Conservation (phyloP, 1,140 invertebrate genomes). For the Idris sp. region DNA sequence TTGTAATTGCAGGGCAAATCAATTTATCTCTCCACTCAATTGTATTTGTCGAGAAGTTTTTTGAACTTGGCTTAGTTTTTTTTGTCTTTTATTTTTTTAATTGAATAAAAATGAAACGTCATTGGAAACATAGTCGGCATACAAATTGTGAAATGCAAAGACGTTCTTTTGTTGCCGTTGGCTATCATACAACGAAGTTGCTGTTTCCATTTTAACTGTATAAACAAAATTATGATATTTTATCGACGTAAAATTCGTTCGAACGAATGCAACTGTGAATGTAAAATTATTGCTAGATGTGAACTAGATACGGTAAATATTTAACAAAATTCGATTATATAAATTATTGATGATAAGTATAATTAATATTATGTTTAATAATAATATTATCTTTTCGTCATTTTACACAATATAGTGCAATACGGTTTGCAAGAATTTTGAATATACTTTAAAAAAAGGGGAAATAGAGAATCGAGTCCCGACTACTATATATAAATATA, state of each 20-base stretch:
- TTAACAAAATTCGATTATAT: constrained; percentile 11
- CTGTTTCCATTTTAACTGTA: constrained; percentile 27
- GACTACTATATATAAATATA: constrained; percentile 25
- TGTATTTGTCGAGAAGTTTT: neutral
- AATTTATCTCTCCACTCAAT: constrained; percentile 3
- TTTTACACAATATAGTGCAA: constrained; percentile 41
- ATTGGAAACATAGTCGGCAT: constrained; percentile 8
- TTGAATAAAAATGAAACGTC: too few relatives aligned
- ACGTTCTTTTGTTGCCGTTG: constrained; percentile 6
- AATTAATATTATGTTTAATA: constrained; percentile 37
- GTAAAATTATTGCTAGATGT: constrained; percentile 5
- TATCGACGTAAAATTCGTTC: constrained; percentile 16
- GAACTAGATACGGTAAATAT: constrained; percentile 11
- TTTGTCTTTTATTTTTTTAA: too few relatives aligned
- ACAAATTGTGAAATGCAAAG: constrained; percentile 9
- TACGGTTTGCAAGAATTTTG: constrained; percentile 32
- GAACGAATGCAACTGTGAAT: constrained; percentile 17
- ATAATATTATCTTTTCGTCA: constrained; percentile 22
- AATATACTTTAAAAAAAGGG: constrained; percentile 18
- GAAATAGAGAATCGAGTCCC: constrained; percentile 3
- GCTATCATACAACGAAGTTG: constrained; percentile 14
- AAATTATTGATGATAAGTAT: constrained; percentile 34
- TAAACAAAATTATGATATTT: constrained; percentile 28
- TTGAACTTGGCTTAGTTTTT: too few relatives aligned
- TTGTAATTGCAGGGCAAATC: constrained; percentile 9